These are phyloP conservation scores for Ptiloglossa arizonensis DNA, from an alignment of 1,140 invertebrate genomes.

Conservation along the genomic window DNA sequence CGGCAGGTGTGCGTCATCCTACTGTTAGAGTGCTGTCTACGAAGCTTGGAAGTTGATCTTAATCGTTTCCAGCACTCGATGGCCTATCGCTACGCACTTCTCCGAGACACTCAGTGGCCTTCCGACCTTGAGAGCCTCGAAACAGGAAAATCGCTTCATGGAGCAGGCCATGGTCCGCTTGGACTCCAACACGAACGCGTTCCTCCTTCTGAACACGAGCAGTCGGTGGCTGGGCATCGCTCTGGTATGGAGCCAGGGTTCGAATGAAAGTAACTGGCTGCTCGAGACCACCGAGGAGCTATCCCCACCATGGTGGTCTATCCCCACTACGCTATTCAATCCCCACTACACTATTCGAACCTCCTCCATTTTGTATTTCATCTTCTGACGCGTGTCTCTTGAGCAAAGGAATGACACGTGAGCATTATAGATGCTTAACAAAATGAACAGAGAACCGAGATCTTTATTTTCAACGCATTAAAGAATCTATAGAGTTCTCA, in stretches of 20 bases:
- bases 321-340: too few relatives aligned
- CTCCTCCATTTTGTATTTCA: too few relatives aligned
- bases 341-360: too few relatives aligned
- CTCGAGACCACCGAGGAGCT: too few relatives aligned
- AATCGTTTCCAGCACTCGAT: slow-evolving; percentile 82
- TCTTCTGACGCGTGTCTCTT: too few relatives aligned
- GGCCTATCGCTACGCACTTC: slow-evolving; percentile 88
- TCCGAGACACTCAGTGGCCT: slow-evolving; percentile 87
- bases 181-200: slow-evolving; percentile 89
- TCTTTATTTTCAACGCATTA: too few relatives aligned
- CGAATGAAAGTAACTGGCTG: background rate
- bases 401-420: too few relatives aligned
- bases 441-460: too few relatives aligned
- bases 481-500: too few relatives aligned
- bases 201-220: slow-evolving; percentile 89
- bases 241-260: slow-evolving; percentile 86
- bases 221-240: slow-evolving; percentile 92
- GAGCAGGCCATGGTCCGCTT: slow-evolving; percentile 85
- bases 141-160: slow-evolving; percentile 86
- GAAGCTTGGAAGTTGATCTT: slow-evolving; percentile 34
- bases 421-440: too few relatives aligned
- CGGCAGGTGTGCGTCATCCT: slow-evolving; percentile 64
- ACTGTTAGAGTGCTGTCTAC: too few relatives aligned
- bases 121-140: slow-evolving; percentile 87
- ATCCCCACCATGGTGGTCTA: too few relatives aligned